Percentiles rank a stretch among this genome's conserved stretches.
phyloP scores from a whole-genome alignment of 1,140 invertebrate genomes.

The Drosophila tristis region DNA sequence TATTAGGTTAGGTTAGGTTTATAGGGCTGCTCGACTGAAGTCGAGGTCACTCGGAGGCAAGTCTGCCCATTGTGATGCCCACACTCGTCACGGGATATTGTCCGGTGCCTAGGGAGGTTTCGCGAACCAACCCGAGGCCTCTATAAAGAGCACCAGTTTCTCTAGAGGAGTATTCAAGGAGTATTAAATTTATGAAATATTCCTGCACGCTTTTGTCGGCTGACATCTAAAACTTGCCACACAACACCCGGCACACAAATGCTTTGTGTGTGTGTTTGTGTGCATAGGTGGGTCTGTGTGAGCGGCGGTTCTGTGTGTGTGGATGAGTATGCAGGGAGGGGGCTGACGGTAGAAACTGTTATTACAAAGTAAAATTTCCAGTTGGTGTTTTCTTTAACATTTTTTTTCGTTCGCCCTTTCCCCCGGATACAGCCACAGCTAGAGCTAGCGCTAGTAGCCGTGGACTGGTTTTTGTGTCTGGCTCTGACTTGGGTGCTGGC shows the following conservation, averaged over 20 bases:
- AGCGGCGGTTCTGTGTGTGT: constrained; percentile 7
- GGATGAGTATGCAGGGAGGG: not conserved
- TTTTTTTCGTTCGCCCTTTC: constrained; percentile 16
- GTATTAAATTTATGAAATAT: not conserved
- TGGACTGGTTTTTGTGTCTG: constrained; percentile 13
- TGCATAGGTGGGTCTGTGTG: constrained; percentile 16
- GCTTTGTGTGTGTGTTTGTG: constrained; percentile 21
- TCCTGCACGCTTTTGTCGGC: constrained; percentile 9
- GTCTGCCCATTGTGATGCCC: too few species aligned
- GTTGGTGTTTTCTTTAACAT: constrained; percentile 45
- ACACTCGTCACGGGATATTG: too few species aligned
- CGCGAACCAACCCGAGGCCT: too few species aligned
- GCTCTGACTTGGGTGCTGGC: constrained; percentile 12
- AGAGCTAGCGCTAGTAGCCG: constrained; percentile 1
- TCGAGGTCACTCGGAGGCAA: too few species aligned
- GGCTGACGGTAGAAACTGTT: constrained; percentile 39
- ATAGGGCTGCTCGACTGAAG: too few species aligned
- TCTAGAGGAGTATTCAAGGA: too few species aligned
- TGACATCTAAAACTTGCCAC: constrained; percentile 25
- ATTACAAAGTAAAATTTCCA: constrained; percentile 68
- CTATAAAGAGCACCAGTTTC: too few species aligned
- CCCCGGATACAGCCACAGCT: not conserved
- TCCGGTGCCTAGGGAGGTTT: too few species aligned
- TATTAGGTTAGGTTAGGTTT: too few species aligned
- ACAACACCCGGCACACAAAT: constrained; percentile 43